Evolutionary conservation across 2,888 invertebrate species (phyloP), one percentile per base, ranked within the genome.

Genomic region (Melikaiella ostensackeni): DNA sequence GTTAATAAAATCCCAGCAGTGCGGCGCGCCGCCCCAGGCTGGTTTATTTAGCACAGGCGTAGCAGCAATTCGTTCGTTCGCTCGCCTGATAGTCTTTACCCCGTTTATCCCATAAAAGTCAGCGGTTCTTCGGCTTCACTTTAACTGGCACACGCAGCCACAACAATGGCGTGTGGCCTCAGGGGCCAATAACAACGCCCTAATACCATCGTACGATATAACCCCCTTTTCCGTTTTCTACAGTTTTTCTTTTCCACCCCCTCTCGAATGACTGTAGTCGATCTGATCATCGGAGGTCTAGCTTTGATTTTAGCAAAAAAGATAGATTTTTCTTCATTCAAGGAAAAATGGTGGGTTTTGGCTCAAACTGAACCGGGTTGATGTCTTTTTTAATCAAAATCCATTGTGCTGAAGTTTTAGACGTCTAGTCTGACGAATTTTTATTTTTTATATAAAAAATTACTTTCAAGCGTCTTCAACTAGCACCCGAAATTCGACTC

Each of bases 1-100:
- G 91, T 91, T 91, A 91, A 91, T 91, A 91, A 91, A 91, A 91
- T 91, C 90, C 89, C 87, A 84, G 87, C 88, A 88, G 85, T 84
- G 84, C 84, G 85, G 82, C 80, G 86, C 82, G 86, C 86, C 82
- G 81, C 84, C 83, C 75, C 79, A 86, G 88, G 88, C 87, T 84
- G 86, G 90, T 90, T 90, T 91, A 89, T 91, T 91, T 89, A 90
- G 86, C 90, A 88, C 88, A 88, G 88, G 88, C 89, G 89, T 89
- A 90, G 87, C 88, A 87, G 81, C 87, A 85, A 83, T 84, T 81
- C 81, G 79, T 78, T 80, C 82, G 75, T 79, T 64, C 64, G 64
- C 75, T 42, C 42, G 42, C 42, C 82, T 76, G 82, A 81, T 84
- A 84, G 85, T 85, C 84, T 88, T 86, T 86, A 84, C 81, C 85